A percentile compares a stretch with the other conserved stretches of the same genome.
These are phyloP conservation scores for Erythrolamprus reginae DNA, from an alignment of 2,113 vertebrate genomes.

Conservation along the genomic window DNA sequence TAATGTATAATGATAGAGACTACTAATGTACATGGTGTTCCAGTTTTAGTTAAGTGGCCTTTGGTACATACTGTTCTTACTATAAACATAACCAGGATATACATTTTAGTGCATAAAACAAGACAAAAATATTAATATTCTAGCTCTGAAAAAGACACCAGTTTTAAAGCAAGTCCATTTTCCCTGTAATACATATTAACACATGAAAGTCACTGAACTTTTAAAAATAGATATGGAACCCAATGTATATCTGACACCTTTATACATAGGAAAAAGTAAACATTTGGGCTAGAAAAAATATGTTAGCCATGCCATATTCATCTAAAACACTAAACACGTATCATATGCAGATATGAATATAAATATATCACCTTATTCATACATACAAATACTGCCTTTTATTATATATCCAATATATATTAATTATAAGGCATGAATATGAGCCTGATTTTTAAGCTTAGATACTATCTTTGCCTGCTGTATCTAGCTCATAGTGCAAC, in stretches of 20 bases:
- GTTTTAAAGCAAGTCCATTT: background rate
- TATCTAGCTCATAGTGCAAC: background rate
- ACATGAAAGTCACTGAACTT: background rate
- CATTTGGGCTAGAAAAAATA: background rate
- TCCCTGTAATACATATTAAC: background rate
- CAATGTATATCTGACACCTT: background rate
- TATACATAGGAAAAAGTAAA: background rate
- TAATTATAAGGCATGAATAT: background rate
- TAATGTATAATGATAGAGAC: conserved; percentile 38
- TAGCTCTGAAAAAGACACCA: conserved; percentile 10
- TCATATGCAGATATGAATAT: background rate
- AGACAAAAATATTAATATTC: conserved; percentile 28
- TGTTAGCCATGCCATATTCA: background rate
- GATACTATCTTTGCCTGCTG: background rate
- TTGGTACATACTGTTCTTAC: conserved; percentile 43
- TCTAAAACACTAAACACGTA: background rate
- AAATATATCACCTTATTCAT: background rate
- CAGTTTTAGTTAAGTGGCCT: conserved; percentile 30
- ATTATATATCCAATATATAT: background rate
- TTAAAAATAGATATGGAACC: background rate
- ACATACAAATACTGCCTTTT: background rate
- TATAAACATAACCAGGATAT: conserved; percentile 43
- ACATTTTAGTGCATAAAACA: conserved; percentile 18
- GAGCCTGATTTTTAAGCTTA: background rate
- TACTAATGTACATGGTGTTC: conserved; percentile 47